A percentile compares a stretch with the other conserved stretches of the same genome.
These are phyloP conservation scores for Azemiops feae DNA, from an alignment of 2,113 vertebrate genomes.

Conservation along the genomic window DNA sequence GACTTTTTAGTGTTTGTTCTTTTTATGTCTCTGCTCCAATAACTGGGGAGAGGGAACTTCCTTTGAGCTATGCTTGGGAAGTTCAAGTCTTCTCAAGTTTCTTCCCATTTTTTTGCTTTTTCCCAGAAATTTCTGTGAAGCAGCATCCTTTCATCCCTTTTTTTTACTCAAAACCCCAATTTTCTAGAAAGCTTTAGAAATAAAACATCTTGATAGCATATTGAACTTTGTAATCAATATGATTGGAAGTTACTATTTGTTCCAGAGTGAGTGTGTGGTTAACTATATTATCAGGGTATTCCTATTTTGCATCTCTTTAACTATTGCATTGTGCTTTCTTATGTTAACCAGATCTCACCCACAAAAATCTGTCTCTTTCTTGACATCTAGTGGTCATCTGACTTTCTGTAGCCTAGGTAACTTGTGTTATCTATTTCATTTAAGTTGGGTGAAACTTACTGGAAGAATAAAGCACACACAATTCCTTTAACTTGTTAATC, in stretches of 20 bases:
- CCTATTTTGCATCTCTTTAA: not conserved
- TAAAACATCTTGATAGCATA: not conserved
- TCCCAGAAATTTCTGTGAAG: not conserved
- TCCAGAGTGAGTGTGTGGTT: not conserved
- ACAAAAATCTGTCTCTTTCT: not conserved
- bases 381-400: not conserved
- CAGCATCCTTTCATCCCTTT: not conserved
- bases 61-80: not conserved
- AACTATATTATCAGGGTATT: not conserved
- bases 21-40: not conserved
- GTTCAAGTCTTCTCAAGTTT: not conserved
- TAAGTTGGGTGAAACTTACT: not conserved
- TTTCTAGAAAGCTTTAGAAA: not conserved
- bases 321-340: not conserved
- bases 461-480: not conserved
- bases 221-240: not conserved
- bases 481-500: not conserved
- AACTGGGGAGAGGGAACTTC: not conserved
- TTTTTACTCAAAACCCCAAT: not conserved
- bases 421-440: not conserved
- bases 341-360: not conserved
- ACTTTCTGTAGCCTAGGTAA: not conserved
- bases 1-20: not conserved
- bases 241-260: not conserved
- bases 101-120: not conserved